Conservation (phyloP, 2,113 vertebrate genomes). For the Lophotis ruficrista region DNA sequence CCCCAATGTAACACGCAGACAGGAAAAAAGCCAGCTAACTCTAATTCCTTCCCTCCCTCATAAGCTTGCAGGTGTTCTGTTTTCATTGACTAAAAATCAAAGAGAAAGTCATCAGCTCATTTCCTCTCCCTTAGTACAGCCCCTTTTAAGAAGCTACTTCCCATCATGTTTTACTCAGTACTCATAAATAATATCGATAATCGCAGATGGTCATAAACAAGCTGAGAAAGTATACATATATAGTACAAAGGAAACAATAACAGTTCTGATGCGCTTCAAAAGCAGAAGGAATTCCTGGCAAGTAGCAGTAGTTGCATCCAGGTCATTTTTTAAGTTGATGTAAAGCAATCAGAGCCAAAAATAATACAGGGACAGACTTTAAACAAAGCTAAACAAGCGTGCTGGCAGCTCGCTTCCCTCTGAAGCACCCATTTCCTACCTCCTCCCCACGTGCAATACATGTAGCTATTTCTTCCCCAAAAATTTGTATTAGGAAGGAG, state of each 20-base stretch:
- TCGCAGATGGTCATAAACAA: slow-evolving; percentile 15
- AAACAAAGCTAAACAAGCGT: not conserved
- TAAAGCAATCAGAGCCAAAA: not conserved
- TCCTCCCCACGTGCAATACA: not conserved
- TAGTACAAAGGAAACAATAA: slow-evolving; percentile 22
- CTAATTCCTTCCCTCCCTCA: not conserved
- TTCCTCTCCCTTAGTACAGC: slow-evolving; percentile 31
- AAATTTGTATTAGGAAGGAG: not conserved
- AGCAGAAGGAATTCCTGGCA: slow-evolving; percentile 36
- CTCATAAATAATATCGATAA: slow-evolving; percentile 54
- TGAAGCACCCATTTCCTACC: not conserved
- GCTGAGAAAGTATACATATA: not conserved
- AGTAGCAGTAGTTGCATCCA: not conserved
- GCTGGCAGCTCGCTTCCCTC: not conserved
- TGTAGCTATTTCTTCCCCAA: not conserved
- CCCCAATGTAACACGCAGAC: not conserved
- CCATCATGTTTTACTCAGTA: slow-evolving; percentile 1
- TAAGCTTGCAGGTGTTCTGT: slow-evolving; percentile 33
- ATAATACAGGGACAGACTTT: not conserved
- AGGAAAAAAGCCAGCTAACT: not conserved
- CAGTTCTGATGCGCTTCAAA: slow-evolving; percentile 2
- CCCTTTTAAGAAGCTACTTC: slow-evolving; percentile 27
- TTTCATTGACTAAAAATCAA: slow-evolving; percentile 47
- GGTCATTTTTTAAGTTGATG: not conserved
- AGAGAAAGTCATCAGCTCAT: slow-evolving; percentile 33